These are phyloP conservation scores for Phlogophora meticulosa DNA, from an alignment of 2,888 invertebrate genomes.

Conservation along the genomic window DNA sequence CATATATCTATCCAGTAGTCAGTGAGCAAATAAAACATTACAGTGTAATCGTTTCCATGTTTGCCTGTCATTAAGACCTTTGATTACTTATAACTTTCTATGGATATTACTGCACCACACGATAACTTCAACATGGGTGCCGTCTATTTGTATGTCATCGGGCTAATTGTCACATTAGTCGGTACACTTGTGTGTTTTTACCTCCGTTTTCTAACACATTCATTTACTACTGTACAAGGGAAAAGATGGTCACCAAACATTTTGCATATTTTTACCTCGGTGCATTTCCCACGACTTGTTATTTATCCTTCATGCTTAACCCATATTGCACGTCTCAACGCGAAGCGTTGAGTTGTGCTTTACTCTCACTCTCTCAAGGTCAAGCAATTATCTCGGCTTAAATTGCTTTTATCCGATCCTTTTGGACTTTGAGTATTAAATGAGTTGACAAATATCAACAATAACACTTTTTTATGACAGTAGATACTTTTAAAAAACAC, in stretches of 20 bases:
- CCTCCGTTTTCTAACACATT: neutral
- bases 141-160: conserved; percentile 7
- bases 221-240: neutral
- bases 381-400: too few relatives aligned
- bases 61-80: conserved; percentile 20
- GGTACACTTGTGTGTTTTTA: conserved; percentile 20
- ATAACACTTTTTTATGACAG: too few relatives aligned
- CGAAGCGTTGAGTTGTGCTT: too few relatives aligned
- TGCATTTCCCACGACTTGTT: neutral
- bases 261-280: conserved; percentile 1
- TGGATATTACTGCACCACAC: conserved; percentile 40
- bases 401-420: too few relatives aligned
- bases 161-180: conserved; percentile 15
- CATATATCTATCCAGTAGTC: conserved; percentile 2
- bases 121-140: conserved; percentile 23
- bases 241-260: neutral
- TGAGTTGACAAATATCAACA: too few relatives aligned
- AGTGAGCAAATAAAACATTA: conserved; percentile 28
- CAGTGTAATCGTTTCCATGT: conserved; percentile 44
- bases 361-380: too few relatives aligned
- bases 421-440: too few relatives aligned
- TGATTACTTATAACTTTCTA: conserved; percentile 28
- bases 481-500: too few relatives aligned
- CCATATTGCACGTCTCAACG: too few relatives aligned
- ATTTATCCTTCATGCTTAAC: neutral